A percentile compares a stretch with the other conserved stretches of the same genome.
These are phyloP conservation scores for Emys orbicularis DNA, from an alignment of 2,797 vertebrate species.

Conservation along the genomic window DNA sequence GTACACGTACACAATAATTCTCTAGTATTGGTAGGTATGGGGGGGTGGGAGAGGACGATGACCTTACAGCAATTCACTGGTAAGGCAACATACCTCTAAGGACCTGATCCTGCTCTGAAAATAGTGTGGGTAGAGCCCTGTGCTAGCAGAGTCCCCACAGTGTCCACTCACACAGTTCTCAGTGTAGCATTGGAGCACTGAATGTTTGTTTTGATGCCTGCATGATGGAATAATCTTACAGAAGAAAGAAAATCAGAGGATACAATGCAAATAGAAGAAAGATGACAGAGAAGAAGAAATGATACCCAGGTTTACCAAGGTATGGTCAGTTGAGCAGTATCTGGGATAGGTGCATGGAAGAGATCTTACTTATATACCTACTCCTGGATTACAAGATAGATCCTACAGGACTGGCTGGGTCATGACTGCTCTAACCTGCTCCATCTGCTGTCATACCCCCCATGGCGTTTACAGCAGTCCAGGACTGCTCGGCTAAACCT, in stretches of 20 bases:
- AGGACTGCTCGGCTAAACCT: constrained; percentile 5
- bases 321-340: neutral
- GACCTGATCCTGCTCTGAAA: neutral
- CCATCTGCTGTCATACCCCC: neutral
- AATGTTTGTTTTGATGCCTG: fast-evolving
- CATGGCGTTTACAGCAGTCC: neutral
- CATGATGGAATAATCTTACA: neutral
- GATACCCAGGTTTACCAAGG: neutral
- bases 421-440: constrained; percentile 51
- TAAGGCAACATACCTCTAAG: neutral
- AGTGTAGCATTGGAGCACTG: neutral
- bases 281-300: neutral
- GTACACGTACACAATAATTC: neutral
- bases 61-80: neutral
- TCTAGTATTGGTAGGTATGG: neutral
- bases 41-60: fast-evolving
- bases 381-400: constrained; percentile 53
- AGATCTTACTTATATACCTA: neutral
- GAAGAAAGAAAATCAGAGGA: neutral
- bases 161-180: neutral
- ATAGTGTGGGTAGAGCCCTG: neutral
- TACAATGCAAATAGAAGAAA: neutral
- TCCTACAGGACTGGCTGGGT: constrained; percentile 30
- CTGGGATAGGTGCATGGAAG: neutral
- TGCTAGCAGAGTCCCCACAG: neutral